Evolutionary conservation across 2,888 invertebrate species (phyloP), one percentile per base, ranked within the genome.

Genomic region (Metopia argyrocephala): DNA sequence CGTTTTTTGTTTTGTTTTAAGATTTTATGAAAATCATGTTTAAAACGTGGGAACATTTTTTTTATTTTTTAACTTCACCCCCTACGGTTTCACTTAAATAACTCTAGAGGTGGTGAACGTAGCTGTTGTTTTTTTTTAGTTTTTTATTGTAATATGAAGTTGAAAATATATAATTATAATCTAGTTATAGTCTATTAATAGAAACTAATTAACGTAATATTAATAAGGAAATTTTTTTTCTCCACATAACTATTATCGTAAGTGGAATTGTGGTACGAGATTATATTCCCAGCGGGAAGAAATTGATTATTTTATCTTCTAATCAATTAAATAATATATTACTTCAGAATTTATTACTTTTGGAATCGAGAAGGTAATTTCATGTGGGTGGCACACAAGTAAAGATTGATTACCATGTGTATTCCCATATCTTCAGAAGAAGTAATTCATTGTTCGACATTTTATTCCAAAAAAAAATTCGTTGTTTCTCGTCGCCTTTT

Each of bases 21-120:
- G 27, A 23, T 3, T 15, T 7, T 50, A 59, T 50, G 38, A 38
- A 54, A 45, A 45, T n/a, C 6, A 38, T 1, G 9, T 48, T 2
- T 45, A 45, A 7, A 76, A 31, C 80, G 76, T 80, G 80, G 73
- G 80, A 80, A 80, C 52, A 62, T 56, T 28, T 68, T 46, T 38
- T 9, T n/a, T n/a, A n/a, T n/a, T n/a, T 38, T 68, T 73, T 73
- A 27, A 15, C 45, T 57, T 38, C 61, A 62, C 76, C 79, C 71
- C 79, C 76, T 50, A 66, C 66, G 48, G 79, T 71, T 76, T 68
- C 56, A 62, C 27, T 62, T 56, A 62, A 74, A 78, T 73, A 54
- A 61, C 7, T 23, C 52, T 54, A 50, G 5, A 23, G 61, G 59
- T 71, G 65, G 61, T 54, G 68, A n/a, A n/a, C 73, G 38, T 70